Conservation (phyloP, 2,113 vertebrate species). For the Sorex araneus region DNA sequence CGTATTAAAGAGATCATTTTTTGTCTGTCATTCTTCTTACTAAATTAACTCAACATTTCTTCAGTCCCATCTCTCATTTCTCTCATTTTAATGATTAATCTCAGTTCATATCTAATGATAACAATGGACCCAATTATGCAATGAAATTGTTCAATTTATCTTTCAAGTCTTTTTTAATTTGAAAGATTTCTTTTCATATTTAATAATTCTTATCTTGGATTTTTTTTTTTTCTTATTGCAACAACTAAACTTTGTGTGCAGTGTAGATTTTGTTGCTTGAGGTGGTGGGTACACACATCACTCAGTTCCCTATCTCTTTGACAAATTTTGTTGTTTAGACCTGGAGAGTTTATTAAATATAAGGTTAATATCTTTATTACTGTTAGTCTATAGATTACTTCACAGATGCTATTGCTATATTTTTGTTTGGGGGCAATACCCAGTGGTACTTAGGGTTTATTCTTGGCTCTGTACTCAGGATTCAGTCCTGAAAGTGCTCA, state of each 20-base stretch:
- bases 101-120: neutral
- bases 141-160: neutral
- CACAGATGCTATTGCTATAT: neutral
- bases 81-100: no score
- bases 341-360: neutral
- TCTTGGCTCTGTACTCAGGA: no score
- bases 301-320: neutral
- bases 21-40: no score
- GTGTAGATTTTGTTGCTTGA: slow-evolving; percentile 12
- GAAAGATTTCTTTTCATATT: neutral
- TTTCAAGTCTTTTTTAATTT: neutral
- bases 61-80: no score
- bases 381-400: neutral
- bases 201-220: neutral
- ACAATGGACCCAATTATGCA: neutral
- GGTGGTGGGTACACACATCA: neutral
- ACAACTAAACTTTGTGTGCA: neutral
- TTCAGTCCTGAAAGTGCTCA: no score
- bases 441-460: no score
- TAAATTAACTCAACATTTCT: no score
- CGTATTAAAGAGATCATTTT: no score
- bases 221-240: slow-evolving; percentile 8
- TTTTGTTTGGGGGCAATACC: no score
- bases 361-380: neutral
- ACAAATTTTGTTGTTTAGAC: neutral